These are phyloP conservation scores for Colius striatus DNA, from an alignment of 2,113 vertebrate species.

Conservation along the genomic window DNA sequence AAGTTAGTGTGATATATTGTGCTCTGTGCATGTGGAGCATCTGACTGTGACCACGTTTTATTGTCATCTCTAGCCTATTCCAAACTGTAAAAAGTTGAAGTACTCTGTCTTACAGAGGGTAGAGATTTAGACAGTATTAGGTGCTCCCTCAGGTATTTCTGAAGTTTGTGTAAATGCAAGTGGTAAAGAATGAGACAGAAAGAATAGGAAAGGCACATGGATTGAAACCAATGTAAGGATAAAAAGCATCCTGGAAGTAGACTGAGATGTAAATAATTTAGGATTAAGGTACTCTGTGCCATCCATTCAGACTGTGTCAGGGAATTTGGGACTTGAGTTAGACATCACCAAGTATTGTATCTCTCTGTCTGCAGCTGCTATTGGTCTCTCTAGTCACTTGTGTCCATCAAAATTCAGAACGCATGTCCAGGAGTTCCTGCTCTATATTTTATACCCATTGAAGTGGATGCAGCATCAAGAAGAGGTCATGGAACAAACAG, in stretches of 20 bases:
- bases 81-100: not conserved
- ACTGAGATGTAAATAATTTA: not conserved
- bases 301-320: not conserved
- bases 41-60: not conserved
- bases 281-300: not conserved
- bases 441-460: not conserved
- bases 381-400: not conserved
- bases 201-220: not conserved
- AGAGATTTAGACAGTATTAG: not conserved
- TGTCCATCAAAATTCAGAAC: not conserved
- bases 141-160: not conserved
- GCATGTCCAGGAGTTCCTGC: not conserved
- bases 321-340: not conserved
- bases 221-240: fast-evolving
- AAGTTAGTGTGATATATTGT: not conserved
- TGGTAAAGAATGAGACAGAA: not conserved
- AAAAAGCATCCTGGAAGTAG: not conserved
- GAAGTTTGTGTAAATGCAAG: not conserved
- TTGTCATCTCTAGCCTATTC: not conserved
- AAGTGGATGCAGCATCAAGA: not conserved
- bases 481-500: not conserved
- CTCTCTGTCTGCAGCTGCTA: not conserved
- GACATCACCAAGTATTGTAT: not conserved
- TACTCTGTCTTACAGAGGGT: not conserved
- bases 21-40: not conserved